Evolutionary conservation across 2,888 invertebrate genomes (phyloP).

Genomic region (Troilus luridus): DNA sequence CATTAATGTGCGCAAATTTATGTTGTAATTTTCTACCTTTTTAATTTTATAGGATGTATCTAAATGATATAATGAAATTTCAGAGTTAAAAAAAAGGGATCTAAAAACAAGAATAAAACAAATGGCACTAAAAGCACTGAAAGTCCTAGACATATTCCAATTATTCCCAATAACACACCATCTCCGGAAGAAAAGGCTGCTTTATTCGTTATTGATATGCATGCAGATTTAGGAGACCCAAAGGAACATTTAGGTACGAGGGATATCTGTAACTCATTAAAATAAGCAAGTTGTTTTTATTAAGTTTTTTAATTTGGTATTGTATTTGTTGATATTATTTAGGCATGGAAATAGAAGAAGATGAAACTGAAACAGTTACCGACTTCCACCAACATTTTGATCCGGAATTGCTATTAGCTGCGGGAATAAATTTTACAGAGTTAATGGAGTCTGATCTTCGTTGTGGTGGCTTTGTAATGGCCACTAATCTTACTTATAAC

Average conservation of each 20-base stretch:
- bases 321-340: background rate
- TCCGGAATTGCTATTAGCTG: slow-evolving; percentile 75
- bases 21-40: background rate
- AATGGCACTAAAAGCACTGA: slow-evolving; percentile 30
- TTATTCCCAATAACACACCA: background rate
- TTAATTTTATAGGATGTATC: background rate
- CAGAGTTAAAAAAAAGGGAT: slow-evolving; percentile 20
- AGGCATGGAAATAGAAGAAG: slow-evolving; percentile 79
- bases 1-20: background rate
- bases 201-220: slow-evolving; percentile 79
- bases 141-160: background rate
- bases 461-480: slow-evolving; percentile 80
- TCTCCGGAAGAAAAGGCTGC: slow-evolving; percentile 47
- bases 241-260: slow-evolving; percentile 78
- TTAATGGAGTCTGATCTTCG: slow-evolving; percentile 81
- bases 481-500: slow-evolving; percentile 76
- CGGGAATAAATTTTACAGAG: slow-evolving; percentile 81
- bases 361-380: slow-evolving; percentile 81
- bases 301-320: background rate
- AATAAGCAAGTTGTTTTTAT: background rate
- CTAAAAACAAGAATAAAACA: slow-evolving; percentile 8
- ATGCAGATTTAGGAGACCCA: slow-evolving; percentile 81
- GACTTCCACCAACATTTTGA: slow-evolving; percentile 82
- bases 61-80: background rate
- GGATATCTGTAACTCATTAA: background rate